phyloP scores from a whole-genome alignment of 2,888 invertebrate genomes.

The Caenorhabditis uteleia region DNA sequence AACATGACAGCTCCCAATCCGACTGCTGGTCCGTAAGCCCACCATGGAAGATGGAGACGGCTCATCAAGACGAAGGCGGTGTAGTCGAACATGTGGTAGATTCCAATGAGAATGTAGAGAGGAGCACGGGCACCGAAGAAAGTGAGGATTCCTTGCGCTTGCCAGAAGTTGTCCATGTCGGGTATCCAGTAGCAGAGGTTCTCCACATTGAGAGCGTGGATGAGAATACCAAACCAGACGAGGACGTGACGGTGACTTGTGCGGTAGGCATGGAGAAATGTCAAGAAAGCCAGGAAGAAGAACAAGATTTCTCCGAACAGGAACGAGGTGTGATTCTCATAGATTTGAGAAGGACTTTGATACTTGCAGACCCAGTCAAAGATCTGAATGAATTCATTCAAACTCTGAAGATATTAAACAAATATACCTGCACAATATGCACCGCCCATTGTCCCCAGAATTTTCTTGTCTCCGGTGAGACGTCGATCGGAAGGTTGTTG shows the following conservation, averaged over 20 bases:
- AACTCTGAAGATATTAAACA: neutral
- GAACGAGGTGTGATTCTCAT: constrained; percentile 75
- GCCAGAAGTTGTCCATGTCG: constrained; percentile 85
- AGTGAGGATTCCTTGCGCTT: constrained; percentile 77
- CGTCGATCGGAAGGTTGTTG: constrained; percentile 60
- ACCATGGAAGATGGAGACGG: constrained; percentile 72
- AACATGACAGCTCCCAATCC: constrained; percentile 79
- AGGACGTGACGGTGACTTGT: constrained; percentile 80
- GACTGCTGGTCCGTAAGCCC: constrained; percentile 73
- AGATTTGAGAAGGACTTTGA: constrained; percentile 60
- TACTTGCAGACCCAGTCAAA: constrained; percentile 69
- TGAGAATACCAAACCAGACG: constrained; percentile 79
- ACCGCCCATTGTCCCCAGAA: constrained; percentile 57
- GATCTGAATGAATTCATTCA: constrained; percentile 21
- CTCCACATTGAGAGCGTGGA: constrained; percentile 81
- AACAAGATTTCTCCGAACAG: constrained; percentile 77
- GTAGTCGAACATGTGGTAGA: constrained; percentile 76
- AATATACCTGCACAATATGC: constrained; percentile 54
- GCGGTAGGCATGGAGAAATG: constrained; percentile 77
- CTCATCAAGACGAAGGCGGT: constrained; percentile 72
- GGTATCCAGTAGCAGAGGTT: constrained; percentile 78
- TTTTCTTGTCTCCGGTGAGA: constrained; percentile 59
- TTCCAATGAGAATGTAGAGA: constrained; percentile 77
- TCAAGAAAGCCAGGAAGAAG: constrained; percentile 76
- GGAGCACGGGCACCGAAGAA: constrained; percentile 79